These are phyloP conservation scores for Brachyopa scutellaris DNA, from an alignment of 2,888 invertebrate species.

Conservation along the genomic window DNA sequence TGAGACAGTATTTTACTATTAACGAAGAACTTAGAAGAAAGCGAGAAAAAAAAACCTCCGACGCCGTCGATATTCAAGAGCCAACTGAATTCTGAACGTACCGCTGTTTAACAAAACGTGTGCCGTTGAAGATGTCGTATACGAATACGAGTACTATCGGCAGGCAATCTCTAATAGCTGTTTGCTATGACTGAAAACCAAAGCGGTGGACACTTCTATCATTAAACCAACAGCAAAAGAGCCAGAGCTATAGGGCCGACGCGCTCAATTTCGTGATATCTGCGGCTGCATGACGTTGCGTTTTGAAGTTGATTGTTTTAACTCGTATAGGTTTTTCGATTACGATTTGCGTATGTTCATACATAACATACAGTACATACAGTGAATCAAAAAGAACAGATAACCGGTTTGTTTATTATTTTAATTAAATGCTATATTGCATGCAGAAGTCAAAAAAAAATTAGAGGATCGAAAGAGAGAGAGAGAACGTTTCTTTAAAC, in stretches of 20 bases:
- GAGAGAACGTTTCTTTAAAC: no score
- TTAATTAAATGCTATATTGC: no score
- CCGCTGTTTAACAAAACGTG: conserved; percentile 8
- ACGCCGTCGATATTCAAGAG: conserved; percentile 75
- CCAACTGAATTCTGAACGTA: conserved; percentile 75
- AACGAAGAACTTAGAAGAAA: not conserved
- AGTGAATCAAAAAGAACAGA: conserved; percentile 19
- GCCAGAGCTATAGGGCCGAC: not conserved
- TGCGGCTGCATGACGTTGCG: conserved; percentile 27
- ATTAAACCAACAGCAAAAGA: not conserved
- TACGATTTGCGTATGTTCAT: conserved; percentile 23
- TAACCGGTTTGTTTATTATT: no score
- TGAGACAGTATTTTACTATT: no score
- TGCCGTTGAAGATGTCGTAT: conserved; percentile 25
- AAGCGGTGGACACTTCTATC: not conserved
- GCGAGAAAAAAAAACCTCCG: conserved; percentile 71
- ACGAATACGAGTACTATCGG: no score
- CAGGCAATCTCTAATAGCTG: conserved; percentile 51
- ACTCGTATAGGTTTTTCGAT: not conserved
- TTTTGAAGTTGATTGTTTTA: conserved; percentile 14
- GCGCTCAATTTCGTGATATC: conserved; percentile 25
- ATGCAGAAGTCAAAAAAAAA: no score
- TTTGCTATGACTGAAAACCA: conserved; percentile 2
- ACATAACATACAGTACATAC: no score
- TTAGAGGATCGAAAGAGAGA: no score